Evolutionary conservation across 2,113 vertebrate genomes (phyloP), one percentile per base, ranked within the genome.

Genomic region (Neolamprologus hecqui): DNA sequence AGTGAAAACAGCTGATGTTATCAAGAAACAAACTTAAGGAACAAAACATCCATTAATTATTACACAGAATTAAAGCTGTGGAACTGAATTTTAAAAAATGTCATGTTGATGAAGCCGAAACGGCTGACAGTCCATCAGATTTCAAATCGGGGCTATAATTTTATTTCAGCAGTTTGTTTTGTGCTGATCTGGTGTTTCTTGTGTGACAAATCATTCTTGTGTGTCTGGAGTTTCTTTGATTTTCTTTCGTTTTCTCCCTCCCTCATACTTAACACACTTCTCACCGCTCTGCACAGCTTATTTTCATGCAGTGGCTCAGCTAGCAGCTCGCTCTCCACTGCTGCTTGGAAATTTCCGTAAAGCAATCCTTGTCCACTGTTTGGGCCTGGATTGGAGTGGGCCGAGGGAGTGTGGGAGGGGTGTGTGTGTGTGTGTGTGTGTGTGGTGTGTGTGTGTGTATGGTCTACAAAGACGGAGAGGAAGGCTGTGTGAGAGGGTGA

Each of bases 281-380:
- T 89, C 86, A 79, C 33, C 28, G 1, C 70, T 81, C 51, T 70
- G 81, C 37, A 55, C 12, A 55, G 60, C 88, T 92, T 85, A 88
- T 94, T 93, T 89, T 92, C 86, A 91, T 86, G 79, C 89, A 87
- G 85, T 45, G 11, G 53, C 81, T 82, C 49, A 53, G 86, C 84
- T 49, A 81, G 45, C 49, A 81, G 82, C 73, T 88, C 4, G 42
- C 88, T 58, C 90, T 84, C 35, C 13, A 12, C 65, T 84, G 84
- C 86, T 88, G 86, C 84, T 83, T 93, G 95, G 92, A 95, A 94
- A 94, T 95, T 96, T 95, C 95, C 90, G 83, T 94, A 91, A 84
- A 92, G 92, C 92, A 94, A 90, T 93, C 88, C 60, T 81, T 86
- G 92, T 85, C 53, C 86, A 57, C 85, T 88, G 86, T 92, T 90